phyloP scores from a whole-genome alignment of 2,797 vertebrate genomes.

The Hephaestus fuliginosus region DNA sequence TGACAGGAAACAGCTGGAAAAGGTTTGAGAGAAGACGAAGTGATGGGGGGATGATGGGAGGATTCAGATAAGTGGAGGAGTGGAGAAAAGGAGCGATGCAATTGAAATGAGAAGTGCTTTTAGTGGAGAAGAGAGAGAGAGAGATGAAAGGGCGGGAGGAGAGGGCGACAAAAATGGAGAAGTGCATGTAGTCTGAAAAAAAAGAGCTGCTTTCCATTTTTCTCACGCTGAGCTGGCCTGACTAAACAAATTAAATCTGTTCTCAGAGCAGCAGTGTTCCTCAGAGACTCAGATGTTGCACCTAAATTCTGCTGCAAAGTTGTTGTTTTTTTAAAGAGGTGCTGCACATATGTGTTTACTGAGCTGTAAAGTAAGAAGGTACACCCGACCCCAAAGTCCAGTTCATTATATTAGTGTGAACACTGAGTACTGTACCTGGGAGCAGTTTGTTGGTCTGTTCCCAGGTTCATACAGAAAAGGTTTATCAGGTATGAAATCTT shows the following conservation, averaged over 20 bases:
- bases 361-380: no score
- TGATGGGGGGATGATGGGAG: conserved; percentile 25
- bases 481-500: no score
- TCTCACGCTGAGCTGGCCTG: conserved; percentile 45
- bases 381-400: no score
- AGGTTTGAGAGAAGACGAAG: neutral
- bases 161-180: conserved; percentile 40
- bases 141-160: conserved; percentile 32
- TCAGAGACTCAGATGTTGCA: neutral
- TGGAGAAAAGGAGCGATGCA: conserved; percentile 13
- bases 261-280: conserved; percentile 31
- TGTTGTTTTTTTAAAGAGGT: neutral
- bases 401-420: no score
- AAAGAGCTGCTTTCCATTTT: conserved; percentile 57
- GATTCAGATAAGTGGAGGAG: conserved; percentile 31
- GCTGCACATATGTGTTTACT: no score
- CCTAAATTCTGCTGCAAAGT: neutral
- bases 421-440: no score
- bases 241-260: conserved; percentile 58
- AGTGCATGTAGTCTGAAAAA: conserved; percentile 16
- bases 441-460: no score
- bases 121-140: conserved; percentile 5
- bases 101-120: conserved; percentile 48
- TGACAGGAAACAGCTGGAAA: conserved; percentile 23
- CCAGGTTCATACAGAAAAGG: no score